These are phyloP conservation scores for Pogonus chalceus DNA, from an alignment of 1,140 invertebrate genomes.

Conservation along the genomic window DNA sequence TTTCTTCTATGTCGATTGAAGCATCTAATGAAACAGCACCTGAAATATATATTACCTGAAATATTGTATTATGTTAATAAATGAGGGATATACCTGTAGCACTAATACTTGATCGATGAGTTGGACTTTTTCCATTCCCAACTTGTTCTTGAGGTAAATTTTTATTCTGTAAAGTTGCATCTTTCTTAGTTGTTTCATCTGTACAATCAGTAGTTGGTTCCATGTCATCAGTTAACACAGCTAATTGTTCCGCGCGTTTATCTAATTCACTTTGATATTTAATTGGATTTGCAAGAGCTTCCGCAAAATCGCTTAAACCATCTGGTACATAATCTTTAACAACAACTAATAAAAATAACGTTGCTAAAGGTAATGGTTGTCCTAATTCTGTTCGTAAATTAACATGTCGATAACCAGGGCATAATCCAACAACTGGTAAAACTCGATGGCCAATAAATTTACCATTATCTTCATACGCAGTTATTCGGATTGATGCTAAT, in stretches of 20 bases:
- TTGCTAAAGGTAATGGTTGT: slow-evolving; percentile 80
- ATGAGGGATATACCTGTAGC: too few relatives aligned
- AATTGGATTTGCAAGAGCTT: slow-evolving; percentile 93
- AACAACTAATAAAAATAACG: slow-evolving; percentile 83
- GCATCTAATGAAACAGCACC: too few relatives aligned
- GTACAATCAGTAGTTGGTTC: slow-evolving; percentile 43
- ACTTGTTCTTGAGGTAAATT: slow-evolving; percentile 64
- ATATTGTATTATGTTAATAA: too few relatives aligned
- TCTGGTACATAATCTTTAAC: slow-evolving; percentile 98
- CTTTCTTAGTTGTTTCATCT: slow-evolving; percentile 33
- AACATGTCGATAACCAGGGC: slow-evolving; percentile 88
- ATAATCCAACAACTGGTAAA: slow-evolving; percentile 88
- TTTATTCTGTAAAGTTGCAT: slow-evolving; percentile 57
- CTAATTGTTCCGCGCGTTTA: slow-evolving; percentile 82
- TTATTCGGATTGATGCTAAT: slow-evolving; percentile 87
- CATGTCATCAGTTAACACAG: slow-evolving; percentile 77
- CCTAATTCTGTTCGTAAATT: slow-evolving; percentile 85
- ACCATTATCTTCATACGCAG: slow-evolving; percentile 93
- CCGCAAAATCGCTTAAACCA: slow-evolving; percentile 84
- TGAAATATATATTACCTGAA: too few relatives aligned
- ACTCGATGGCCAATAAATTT: slow-evolving; percentile 93
- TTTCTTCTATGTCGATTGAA: not conserved
- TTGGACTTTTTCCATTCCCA: slow-evolving; percentile 55
- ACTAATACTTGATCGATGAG: not conserved
- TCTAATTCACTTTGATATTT: slow-evolving; percentile 92